phyloP scores from a whole-genome alignment of 2,797 vertebrate species.

The Eupleurogrammus muticus region DNA sequence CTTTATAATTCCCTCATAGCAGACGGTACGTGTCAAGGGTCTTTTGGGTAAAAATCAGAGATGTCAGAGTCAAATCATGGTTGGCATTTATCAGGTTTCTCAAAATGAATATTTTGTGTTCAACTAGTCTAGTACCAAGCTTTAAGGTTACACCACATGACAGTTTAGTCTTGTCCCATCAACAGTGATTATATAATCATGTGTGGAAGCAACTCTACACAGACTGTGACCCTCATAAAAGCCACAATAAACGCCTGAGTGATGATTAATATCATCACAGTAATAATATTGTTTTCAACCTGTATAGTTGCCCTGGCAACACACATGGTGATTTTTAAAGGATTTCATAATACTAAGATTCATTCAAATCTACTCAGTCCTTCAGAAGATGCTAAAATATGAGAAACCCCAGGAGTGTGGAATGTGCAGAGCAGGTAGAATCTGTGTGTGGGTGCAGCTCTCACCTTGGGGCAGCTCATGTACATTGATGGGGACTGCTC shows the following conservation, averaged over 20 bases:
- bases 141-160: no score
- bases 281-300: not conserved
- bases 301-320: not conserved
- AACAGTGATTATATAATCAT: constrained; percentile 10
- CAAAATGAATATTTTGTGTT: no score
- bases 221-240: constrained; percentile 43
- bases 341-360: no score
- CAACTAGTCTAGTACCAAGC: no score
- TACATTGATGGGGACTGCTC: constrained; percentile 30
- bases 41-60: no score
- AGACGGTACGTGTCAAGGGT: no score
- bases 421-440: not conserved
- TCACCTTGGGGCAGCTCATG: constrained; percentile 67
- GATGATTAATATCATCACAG: not conserved
- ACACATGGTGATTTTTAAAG: no score
- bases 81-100: no score
- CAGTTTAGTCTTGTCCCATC: no score
- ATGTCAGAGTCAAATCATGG: no score
- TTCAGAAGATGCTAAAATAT: not conserved
- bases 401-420: not conserved
- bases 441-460: constrained; percentile 8
- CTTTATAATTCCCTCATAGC: no score
- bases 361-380: no score
- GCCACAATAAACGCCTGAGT: constrained; percentile 1
- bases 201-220: not conserved